Evolutionary conservation across 2,113 vertebrate species (phyloP).

Genomic region (Microcebus griseorufus): DNA sequence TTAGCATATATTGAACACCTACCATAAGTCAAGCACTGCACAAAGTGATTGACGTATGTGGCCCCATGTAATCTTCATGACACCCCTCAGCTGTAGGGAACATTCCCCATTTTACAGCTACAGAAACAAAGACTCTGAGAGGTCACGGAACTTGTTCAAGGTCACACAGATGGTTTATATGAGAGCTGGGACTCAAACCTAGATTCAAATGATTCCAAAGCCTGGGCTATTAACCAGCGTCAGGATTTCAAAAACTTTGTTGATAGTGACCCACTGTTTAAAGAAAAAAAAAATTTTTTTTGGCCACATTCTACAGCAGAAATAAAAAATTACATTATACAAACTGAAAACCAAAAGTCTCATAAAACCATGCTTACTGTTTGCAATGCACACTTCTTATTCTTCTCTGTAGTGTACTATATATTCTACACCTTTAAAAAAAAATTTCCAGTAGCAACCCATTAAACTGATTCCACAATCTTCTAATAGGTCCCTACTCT

Average conservation of each 20-base stretch:
- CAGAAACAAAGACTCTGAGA: background rate
- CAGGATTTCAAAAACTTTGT: background rate
- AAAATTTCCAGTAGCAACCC: background rate
- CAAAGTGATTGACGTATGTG: background rate
- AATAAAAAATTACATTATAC: background rate
- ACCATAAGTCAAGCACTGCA: background rate
- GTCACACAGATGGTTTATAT: background rate
- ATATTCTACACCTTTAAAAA: background rate
- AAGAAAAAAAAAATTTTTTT: background rate
- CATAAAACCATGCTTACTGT: background rate
- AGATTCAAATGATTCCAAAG: background rate
- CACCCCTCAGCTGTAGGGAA: background rate
- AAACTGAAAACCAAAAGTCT: conserved; percentile 25
- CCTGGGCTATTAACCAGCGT: background rate
- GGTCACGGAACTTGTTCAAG: background rate
- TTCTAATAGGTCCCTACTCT: background rate
- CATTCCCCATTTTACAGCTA: background rate
- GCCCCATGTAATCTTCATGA: background rate
- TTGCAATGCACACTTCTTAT: background rate
- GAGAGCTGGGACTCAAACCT: background rate
- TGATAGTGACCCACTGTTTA: background rate
- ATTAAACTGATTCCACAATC: background rate
- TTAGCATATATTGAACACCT: background rate
- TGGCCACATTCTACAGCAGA: background rate
- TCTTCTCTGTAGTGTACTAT: background rate